Percentiles rank a stretch among this genome's conserved stretches.
These are phyloP conservation scores for Maniola jurtina DNA, from an alignment of 1,140 invertebrate genomes.

Conservation along the genomic window DNA sequence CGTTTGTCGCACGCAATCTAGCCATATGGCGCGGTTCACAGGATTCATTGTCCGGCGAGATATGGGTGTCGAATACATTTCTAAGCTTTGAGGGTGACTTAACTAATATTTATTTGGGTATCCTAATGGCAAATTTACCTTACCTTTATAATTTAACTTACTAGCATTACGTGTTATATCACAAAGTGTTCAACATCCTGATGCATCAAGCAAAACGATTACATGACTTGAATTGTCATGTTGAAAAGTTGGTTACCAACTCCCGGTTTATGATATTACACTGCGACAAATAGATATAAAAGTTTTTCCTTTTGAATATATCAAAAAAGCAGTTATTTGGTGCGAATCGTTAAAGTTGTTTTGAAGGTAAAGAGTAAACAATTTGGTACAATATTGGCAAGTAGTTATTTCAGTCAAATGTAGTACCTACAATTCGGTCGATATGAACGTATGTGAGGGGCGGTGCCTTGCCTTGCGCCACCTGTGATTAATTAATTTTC, in stretches of 20 bases:
- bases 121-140: not conserved
- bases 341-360: no score
- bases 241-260: no score
- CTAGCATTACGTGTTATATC: not conserved
- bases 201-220: no score
- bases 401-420: not conserved
- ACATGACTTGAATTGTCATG: no score
- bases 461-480: slow-evolving; percentile 38
- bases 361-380: not conserved
- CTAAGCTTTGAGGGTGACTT: not conserved
- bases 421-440: slow-evolving; percentile 4
- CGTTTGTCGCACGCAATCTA: slow-evolving; percentile 14
- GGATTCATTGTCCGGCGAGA: not conserved
- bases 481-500: slow-evolving; percentile 76
- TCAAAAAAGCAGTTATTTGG: no score
- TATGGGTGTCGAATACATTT: slow-evolving; percentile 3
- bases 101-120: not conserved
- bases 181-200: no score
- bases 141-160: not conserved
- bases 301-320: no score
- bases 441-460: slow-evolving; percentile 10
- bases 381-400: not conserved
- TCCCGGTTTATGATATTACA: no score
- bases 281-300: no score
- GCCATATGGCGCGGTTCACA: slow-evolving; percentile 24